Conservation (phyloP, 1,140 invertebrate species). For the Zaprionus capensis region DNA sequence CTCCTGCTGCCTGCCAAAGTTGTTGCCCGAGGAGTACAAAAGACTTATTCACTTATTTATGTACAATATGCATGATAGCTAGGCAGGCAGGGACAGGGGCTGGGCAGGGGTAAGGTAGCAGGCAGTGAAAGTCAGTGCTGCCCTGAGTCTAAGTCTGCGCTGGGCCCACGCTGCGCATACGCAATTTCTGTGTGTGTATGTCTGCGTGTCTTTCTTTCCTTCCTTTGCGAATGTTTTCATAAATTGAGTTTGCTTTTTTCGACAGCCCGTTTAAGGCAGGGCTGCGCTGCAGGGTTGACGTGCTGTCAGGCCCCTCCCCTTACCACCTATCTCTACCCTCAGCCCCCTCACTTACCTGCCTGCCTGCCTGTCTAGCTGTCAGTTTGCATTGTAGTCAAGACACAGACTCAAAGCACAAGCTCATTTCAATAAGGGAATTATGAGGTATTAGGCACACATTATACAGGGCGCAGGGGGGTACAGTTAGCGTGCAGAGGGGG, state of each 20-base stretch:
- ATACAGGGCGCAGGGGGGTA: background rate
- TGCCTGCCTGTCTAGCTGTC: slow-evolving; percentile 61
- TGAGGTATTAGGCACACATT: slow-evolving; percentile 59
- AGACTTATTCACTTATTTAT: slow-evolving; percentile 45
- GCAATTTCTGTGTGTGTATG: slow-evolving; percentile 58
- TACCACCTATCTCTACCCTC: background rate
- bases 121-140: no score
- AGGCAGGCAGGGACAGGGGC: background rate
- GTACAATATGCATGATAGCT: slow-evolving; percentile 34
- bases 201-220: slow-evolving; percentile 19
- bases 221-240: slow-evolving; percentile 58
- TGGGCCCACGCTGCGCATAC: slow-evolving; percentile 66
- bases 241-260: slow-evolving; percentile 79
- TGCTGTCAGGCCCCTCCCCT: background rate
- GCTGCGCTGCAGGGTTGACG: background rate
- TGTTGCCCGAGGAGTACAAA: slow-evolving; percentile 6
- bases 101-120: background rate
- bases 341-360: slow-evolving; percentile 7
- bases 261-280: slow-evolving; percentile 53
- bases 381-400: slow-evolving; percentile 30
- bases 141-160: slow-evolving; percentile 17
- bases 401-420: slow-evolving; percentile 14
- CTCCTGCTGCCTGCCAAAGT: background rate
- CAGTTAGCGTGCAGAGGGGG: background rate
- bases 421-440: slow-evolving; percentile 69